Evolutionary conservation across 2,797 vertebrate species (phyloP).

Genomic region (Gymnoscopelus microlampas): DNA sequence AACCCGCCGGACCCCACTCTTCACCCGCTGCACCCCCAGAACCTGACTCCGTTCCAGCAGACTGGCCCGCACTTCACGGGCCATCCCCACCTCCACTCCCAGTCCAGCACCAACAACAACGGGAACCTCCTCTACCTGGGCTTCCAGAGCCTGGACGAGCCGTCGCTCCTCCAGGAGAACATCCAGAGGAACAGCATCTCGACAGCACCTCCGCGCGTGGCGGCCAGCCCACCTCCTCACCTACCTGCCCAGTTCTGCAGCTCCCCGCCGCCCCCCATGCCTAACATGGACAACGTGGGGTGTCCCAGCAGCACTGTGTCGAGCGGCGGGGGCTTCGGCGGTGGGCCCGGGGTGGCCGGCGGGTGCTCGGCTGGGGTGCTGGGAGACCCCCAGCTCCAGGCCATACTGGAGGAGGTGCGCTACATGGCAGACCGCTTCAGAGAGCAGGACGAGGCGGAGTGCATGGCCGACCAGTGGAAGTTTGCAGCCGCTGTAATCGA

Average conservation of each 20-base stretch:
- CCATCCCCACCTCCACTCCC: constrained; percentile 72
- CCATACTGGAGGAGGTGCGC: constrained; percentile 84
- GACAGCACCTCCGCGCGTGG: constrained; percentile 43
- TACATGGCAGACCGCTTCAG: constrained; percentile 84
- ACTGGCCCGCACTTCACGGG: constrained; percentile 59
- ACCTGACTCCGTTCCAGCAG: constrained; percentile 75
- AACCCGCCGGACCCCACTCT: constrained; percentile 68
- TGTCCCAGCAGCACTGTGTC: constrained; percentile 76
- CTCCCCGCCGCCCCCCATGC: constrained; percentile 72
- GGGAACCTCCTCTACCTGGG: constrained; percentile 84
- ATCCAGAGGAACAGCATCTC: constrained; percentile 74
- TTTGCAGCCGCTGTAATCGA: constrained; percentile 87
- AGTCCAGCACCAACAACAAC: constrained; percentile 78
- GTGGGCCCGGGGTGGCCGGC: constrained; percentile 62
- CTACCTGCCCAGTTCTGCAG: constrained; percentile 80
- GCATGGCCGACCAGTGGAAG: constrained; percentile 84
- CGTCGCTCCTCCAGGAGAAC: constrained; percentile 67
- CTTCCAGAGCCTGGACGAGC: constrained; percentile 82
- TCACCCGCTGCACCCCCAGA: constrained; percentile 80
- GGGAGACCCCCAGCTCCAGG: constrained; percentile 82
- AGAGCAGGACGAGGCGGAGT: constrained; percentile 79
- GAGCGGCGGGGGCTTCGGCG: constrained; percentile 75
- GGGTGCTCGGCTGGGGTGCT: constrained; percentile 69
- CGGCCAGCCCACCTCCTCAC: constrained; percentile 77
- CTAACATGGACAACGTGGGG: constrained; percentile 74